phyloP scores from a whole-genome alignment of 2,797 vertebrate species.

The Triplophysa yarkandensis region DNA sequence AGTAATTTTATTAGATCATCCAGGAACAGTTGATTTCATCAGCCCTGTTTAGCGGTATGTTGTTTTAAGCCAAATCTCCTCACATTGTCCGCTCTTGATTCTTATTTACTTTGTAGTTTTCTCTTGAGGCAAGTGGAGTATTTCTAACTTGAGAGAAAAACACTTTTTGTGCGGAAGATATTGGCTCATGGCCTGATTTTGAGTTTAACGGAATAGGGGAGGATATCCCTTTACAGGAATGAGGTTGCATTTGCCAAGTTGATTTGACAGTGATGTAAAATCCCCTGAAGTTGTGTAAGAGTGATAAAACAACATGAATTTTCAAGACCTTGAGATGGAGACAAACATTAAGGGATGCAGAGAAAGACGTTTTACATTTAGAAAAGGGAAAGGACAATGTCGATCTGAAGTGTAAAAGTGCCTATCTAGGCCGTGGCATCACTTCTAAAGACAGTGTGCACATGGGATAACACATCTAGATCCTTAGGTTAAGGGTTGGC shows the following conservation, averaged over 20 bases:
- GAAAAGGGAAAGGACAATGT: background rate
- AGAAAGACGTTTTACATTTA: background rate
- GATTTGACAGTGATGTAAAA: conserved; percentile 38
- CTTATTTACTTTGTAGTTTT: conserved; percentile 28
- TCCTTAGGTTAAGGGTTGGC: conserved; percentile 21
- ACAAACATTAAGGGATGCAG: conserved; percentile 5
- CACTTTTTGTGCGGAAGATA: conserved; percentile 14
- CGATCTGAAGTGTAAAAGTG: conserved; percentile 1
- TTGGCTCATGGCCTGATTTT: conserved; percentile 22
- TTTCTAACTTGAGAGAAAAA: conserved; percentile 23
- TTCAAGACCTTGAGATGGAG: conserved; percentile 6
- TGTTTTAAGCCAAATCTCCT: conserved; percentile 31
- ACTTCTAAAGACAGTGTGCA: conserved; percentile 28
- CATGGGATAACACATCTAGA: conserved; percentile 25
- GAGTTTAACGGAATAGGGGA: conserved; percentile 1
- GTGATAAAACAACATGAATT: conserved; percentile 16
- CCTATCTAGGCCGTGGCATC: conserved; percentile 18
- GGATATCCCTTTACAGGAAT: conserved; percentile 16
- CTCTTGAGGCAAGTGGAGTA: conserved; percentile 42
- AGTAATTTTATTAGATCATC: background rate
- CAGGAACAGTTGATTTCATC: conserved; percentile 29
- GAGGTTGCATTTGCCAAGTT: conserved; percentile 19
- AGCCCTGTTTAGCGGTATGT: background rate
- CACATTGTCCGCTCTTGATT: conserved; percentile 22
- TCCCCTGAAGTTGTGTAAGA: conserved; percentile 4